Evolutionary conservation across 2,888 invertebrate genomes (phyloP).

Genomic region (Pyrrhia umbra): DNA sequence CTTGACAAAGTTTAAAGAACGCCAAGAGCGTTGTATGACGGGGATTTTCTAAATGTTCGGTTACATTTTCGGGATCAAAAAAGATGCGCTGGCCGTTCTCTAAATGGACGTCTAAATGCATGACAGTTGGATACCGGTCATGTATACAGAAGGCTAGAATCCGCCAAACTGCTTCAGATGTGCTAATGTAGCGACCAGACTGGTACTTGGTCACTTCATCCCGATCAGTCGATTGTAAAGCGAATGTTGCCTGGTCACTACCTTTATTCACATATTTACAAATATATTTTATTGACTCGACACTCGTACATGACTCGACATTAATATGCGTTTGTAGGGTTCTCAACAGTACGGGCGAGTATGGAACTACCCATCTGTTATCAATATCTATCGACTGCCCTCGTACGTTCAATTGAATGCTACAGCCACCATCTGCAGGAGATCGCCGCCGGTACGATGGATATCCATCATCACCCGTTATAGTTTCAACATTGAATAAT

Average conservation of each 20-base stretch:
- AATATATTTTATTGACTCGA: constrained; percentile 16
- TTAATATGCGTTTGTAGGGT: constrained; percentile 16
- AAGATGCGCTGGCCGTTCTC: constrained; percentile 6
- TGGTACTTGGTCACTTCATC: constrained; percentile 24
- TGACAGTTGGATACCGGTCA: neutral
- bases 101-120: constrained; percentile 13
- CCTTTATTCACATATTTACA: constrained; percentile 34
- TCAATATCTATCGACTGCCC: neutral
- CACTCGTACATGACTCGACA: constrained; percentile 16
- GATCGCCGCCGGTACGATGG: constrained; percentile 1
- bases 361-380: constrained; percentile 24
- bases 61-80: constrained; percentile 9
- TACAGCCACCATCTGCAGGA: neutral
- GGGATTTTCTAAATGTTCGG: constrained; percentile 7
- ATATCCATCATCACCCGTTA: neutral
- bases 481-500: neutral
- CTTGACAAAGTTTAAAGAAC: constrained; percentile 13
- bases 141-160: too few species aligned
- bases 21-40: constrained; percentile 2
- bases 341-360: constrained; percentile 10
- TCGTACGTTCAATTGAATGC: neutral
- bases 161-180: constrained; percentile 12
- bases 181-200: constrained; percentile 25
- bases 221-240: constrained; percentile 3
- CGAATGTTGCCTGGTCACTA: constrained; percentile 18